Percentiles rank a stretch among this genome's conserved stretches.
Conservation (phyloP, 2,113 vertebrate genomes). For the Herpailurus yagouaroundi region DNA sequence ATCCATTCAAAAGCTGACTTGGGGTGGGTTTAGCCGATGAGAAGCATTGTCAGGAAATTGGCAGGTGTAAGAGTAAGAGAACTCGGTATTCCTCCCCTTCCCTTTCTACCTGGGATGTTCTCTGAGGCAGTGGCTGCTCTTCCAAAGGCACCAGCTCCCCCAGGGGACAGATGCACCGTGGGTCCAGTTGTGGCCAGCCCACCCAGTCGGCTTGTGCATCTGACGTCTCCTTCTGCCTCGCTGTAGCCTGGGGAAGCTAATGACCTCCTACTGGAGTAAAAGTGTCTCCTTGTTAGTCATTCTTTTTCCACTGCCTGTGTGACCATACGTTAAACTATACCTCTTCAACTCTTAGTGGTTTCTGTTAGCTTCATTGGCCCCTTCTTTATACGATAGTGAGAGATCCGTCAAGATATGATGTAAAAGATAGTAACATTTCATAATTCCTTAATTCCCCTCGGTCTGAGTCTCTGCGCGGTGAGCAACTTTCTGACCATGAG, state of each 20-base stretch:
- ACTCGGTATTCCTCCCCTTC: not conserved
- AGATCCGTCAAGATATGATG: not conserved
- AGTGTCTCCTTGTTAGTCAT: not conserved
- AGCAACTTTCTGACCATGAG: not conserved
- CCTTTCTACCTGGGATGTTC: not conserved
- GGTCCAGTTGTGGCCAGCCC: not conserved
- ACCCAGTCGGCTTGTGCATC: not conserved
- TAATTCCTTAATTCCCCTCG: not conserved
- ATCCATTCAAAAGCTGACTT: not conserved
- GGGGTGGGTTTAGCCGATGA: not conserved
- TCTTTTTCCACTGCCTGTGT: not conserved
- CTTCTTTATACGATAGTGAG: not conserved
- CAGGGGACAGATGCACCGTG: no score
- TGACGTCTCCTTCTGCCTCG: not conserved
- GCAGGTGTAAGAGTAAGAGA: not conserved
- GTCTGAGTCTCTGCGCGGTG: not conserved
- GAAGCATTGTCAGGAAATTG: not conserved
- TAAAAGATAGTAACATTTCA: not conserved
- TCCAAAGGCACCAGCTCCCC: no score
- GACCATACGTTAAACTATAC: not conserved
- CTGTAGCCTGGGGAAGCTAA: not conserved
- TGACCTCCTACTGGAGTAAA: not conserved
- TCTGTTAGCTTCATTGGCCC: not conserved
- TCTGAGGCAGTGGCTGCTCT: no score
- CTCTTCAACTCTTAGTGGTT: not conserved